These are phyloP conservation scores for Micrastur ruficollis DNA, from an alignment of 2,797 vertebrate genomes.

Conservation along the genomic window DNA sequence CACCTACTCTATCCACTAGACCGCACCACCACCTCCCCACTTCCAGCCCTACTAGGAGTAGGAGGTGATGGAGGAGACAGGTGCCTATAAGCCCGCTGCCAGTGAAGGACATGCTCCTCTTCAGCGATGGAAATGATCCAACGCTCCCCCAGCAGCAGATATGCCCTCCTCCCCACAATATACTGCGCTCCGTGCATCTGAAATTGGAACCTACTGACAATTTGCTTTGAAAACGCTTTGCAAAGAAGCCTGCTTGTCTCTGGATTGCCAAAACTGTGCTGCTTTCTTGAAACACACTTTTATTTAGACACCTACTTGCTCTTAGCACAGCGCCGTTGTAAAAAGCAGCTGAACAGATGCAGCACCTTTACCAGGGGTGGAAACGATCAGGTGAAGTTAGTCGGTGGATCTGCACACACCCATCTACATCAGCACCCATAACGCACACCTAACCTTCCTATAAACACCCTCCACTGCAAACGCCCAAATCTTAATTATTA, in stretches of 20 bases:
- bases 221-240: background rate
- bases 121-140: background rate
- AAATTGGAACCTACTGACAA: background rate
- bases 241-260: background rate
- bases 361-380: background rate
- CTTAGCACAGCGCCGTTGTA: background rate
- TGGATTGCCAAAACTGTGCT: background rate
- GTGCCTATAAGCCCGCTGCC: background rate
- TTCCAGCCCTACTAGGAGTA: background rate
- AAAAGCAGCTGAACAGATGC: background rate
- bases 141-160: background rate
- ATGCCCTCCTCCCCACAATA: background rate
- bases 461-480: background rate
- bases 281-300: background rate
- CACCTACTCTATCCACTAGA: background rate
- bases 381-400: background rate
- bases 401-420: background rate
- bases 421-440: background rate
- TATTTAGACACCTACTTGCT: slow-evolving; percentile 34
- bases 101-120: background rate
- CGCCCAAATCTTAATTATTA: slow-evolving; percentile 39
- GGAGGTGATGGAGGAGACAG: background rate
- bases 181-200: background rate
- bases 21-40: background rate
- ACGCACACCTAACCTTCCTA: background rate